Evolutionary conservation across 2,113 vertebrate species (phyloP), one percentile per base, ranked within the genome.

Genomic region (Urocynchramus pylzowi): DNA sequence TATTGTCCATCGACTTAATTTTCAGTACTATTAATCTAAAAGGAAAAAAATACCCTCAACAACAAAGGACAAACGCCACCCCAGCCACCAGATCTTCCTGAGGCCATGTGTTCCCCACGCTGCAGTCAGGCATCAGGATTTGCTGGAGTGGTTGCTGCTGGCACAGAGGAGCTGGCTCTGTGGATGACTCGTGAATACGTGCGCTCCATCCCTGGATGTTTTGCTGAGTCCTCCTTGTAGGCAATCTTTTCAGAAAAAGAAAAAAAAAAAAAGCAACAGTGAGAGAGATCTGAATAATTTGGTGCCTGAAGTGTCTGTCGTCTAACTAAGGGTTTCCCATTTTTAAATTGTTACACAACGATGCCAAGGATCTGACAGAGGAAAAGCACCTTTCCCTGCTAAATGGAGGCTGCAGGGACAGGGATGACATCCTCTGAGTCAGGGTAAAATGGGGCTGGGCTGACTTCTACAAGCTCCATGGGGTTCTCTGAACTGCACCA

Each of bases 161-260:
- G 98, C 39, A 79, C 86, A 33, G 93, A 73, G 0, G 83, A 54
- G 30, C 89, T 95, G n/a, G 28, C 54, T 95, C 94, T 98, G 92
- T 42, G 98, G 97, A 95, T 84, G 88, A 91, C 97, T 97, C 97
- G 98, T 10, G 97, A 97, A 92, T 97, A 99, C 82, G 98, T 97
- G 90, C 98, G 98, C 82, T 99, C 99, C 97, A 97, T 97, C 97
- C 98, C 99, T 78, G 97, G 98, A 52, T 97, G 98, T 71, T 98
- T 99, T 98, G 98, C 85, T 0, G 82, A 96, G 37, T 98, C 98
- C 89, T 98, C 98, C 98, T 89, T 97, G 98, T 82, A 98, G 0
- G 33, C 88, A 97, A 98, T 98, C 98, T 98, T 95, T 54, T 9
- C 42, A 42, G 49, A 9, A 59, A 71, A 82, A 74, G 17, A 19